Percentiles rank a stretch among this genome's conserved stretches.
Conservation (phyloP, 1,140 invertebrate genomes). For the Sesamia nonagrioides region DNA sequence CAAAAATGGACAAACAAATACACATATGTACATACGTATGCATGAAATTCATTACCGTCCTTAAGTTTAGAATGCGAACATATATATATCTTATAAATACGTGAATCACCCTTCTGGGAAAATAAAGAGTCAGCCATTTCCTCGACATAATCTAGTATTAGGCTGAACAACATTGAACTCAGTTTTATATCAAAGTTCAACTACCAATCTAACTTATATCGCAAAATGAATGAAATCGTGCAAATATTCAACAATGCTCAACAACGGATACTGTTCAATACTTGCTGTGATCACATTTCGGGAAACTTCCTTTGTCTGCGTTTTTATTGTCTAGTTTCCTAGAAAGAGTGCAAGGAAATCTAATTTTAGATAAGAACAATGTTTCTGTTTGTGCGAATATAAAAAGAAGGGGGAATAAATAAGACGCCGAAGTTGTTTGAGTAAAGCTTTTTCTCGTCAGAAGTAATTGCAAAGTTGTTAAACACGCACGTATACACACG, state of each 20-base stretch:
- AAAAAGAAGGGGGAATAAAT: not conserved
- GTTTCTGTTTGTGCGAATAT: slow-evolving; percentile 9
- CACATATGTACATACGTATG: too few relatives aligned
- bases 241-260: slow-evolving; percentile 1
- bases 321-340: slow-evolving; percentile 20
- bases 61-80: too few relatives aligned
- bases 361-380: slow-evolving; percentile 18
- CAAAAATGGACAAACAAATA: too few relatives aligned
- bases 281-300: not conserved
- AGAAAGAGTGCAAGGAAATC: slow-evolving; percentile 4
- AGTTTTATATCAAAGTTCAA: not conserved
- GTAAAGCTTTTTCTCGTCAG: not conserved
- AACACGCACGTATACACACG: too few relatives aligned
- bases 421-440: not conserved
- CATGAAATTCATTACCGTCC: too few relatives aligned
- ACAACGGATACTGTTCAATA: not conserved
- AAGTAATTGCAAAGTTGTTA: too few relatives aligned
- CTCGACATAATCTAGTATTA: too few relatives aligned
- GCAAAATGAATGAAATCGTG: not conserved
- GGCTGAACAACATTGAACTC: not conserved
- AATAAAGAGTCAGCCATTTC: too few relatives aligned
- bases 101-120: too few relatives aligned
- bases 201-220: not conserved
- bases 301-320: slow-evolving; percentile 6
- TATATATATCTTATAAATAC: too few relatives aligned